Base-by-base conservation (phyloP, 2,888 invertebrate species). In the Sarcophaga caerulescens region DNA sequence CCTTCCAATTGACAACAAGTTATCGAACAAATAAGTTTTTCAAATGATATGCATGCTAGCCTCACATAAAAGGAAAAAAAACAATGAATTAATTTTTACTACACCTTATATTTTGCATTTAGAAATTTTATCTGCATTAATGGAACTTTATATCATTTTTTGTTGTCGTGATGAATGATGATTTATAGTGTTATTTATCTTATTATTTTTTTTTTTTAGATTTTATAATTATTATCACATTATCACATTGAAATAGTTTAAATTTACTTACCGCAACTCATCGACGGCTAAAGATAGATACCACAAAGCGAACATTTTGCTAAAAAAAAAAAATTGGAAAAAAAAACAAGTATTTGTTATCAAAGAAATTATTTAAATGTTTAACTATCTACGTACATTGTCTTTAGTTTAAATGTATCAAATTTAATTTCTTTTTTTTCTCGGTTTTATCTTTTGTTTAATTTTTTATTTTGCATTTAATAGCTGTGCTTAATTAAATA, bases 261-360 rank as follows among this genome's bases (percentile, higher is more conserved):
- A 66, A 35, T 19, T 47, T 68, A 92, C 93, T 93, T 88, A 93
- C 93, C 93, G 91, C 85, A 92, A 89, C 88, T 93, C 93, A 62
- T 92, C 92, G 85, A 93, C 89, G 74, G 93, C 93, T 85, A 93
- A 89, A 66, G 93, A 91, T 83, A 93, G 88, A 89, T 93, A 93
- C 93, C 93, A 93, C 88, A 93, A 89, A 81, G 92, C 93, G 89
- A 93, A 93, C 93, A 93, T 93, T 74, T 89, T 89, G 84, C 92
- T 92, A 88, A 81, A 91, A 91, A 87, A 60, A 84, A 76, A 35
- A 88, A 80, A 81, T 14, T 0, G 17, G 85, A 85, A 81, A 59
- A 71, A 80, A 25, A 65, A 71, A 60, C 19, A 21, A 79, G 35
- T 59, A 65, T 25, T 65, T 59, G 71, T 57, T 63, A 66, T 73